Conservation (phyloP, 2,113 vertebrate genomes). For the Ophthalmolycus amberensis region DNA sequence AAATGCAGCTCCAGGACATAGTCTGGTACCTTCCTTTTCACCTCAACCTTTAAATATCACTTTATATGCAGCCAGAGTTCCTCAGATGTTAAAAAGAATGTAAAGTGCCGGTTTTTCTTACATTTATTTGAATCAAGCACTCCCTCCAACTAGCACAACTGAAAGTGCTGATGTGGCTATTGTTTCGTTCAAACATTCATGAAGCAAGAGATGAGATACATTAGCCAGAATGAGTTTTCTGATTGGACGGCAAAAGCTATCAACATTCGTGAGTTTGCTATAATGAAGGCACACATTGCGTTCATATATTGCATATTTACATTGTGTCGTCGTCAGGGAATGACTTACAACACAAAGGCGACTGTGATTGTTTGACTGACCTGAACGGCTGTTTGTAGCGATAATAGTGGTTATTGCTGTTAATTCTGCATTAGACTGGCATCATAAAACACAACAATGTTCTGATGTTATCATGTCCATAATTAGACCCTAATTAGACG, state of each 20-base stretch:
- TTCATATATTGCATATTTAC: conserved; percentile 5
- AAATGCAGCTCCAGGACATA: conserved; percentile 47
- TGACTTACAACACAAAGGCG: not conserved
- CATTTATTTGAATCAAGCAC: conserved; percentile 32
- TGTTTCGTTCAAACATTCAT: conserved; percentile 31
- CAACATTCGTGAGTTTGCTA: conserved; percentile 14
- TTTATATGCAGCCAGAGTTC: conserved; percentile 68
- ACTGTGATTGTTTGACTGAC: not conserved
- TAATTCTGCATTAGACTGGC: conserved; percentile 1
- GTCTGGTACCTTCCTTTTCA: conserved; percentile 40
- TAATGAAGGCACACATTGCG: conserved; percentile 3
- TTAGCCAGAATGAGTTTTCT: conserved; percentile 30
- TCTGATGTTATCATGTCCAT: not conserved
- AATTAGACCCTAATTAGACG: not conserved
- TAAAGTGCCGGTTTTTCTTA: conserved; percentile 11
- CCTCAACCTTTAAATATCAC: conserved; percentile 53
- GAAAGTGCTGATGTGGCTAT: not conserved
- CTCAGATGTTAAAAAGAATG: conserved; percentile 30
- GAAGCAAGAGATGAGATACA: conserved; percentile 14
- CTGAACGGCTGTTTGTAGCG: not conserved
- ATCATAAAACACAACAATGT: not conserved
- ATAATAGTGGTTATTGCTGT: not conserved
- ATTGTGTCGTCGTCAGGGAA: not conserved
- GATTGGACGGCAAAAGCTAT: conserved; percentile 33
- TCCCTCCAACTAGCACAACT: conserved; percentile 2